Conservation (phyloP, 1,140 invertebrate species). For the Penaeus chinensis region DNA sequence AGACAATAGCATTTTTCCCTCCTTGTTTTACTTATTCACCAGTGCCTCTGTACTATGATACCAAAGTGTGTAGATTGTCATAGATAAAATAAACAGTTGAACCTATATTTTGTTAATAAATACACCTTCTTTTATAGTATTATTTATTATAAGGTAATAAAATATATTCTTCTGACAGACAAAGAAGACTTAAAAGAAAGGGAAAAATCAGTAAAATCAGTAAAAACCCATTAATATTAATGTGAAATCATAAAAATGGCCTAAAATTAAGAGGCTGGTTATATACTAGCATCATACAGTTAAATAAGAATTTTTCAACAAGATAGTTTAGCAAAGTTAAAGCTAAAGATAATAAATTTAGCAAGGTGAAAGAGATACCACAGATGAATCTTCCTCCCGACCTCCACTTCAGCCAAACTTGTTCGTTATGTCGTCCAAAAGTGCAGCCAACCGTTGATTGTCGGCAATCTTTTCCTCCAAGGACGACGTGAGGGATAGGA, state of each 20-base stretch:
- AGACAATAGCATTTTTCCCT: not conserved
- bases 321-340: not conserved
- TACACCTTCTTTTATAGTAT: no score
- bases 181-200: no score
- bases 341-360: not conserved
- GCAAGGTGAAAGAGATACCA: not conserved
- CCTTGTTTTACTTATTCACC: constrained; percentile 24
- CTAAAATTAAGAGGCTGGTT: no score
- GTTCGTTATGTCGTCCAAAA: constrained; percentile 49
- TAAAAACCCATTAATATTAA: no score
- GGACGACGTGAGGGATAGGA: constrained; percentile 42
- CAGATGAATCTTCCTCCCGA: not conserved
- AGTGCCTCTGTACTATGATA: constrained; percentile 43
- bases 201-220: no score
- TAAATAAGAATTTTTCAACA: not conserved
- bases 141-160: no score
- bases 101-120: no score
- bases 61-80: constrained; percentile 44
- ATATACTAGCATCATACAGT: no score
- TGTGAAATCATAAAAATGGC: no score
- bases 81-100: constrained; percentile 17
- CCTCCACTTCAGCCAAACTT: not conserved
- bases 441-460: constrained; percentile 30
- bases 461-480: constrained; percentile 38
- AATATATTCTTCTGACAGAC: no score